These are phyloP conservation scores for Lamellibrachia luymesi DNA, from an alignment of 1,140 invertebrate genomes.

Conservation along the genomic window DNA sequence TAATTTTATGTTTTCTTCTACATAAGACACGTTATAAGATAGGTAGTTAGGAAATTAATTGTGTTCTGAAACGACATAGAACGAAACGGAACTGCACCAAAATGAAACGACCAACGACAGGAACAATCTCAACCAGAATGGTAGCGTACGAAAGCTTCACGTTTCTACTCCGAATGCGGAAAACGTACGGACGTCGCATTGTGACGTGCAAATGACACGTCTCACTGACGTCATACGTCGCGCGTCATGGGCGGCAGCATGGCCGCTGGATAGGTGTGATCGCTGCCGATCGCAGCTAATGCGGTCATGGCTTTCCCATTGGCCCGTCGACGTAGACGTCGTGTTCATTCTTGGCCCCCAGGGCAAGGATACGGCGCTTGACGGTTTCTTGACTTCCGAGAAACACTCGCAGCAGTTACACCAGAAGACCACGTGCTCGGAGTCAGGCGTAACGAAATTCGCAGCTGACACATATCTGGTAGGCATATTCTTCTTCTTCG, in stretches of 20 bases:
- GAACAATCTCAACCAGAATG: background rate
- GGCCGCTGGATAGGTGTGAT: background rate
- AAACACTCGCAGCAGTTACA: background rate
- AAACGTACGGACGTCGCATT: background rate
- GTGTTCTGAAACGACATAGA: too few species aligned
- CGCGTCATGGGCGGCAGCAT: background rate
- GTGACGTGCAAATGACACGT: background rate
- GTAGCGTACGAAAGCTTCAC: background rate
- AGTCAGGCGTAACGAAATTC: background rate
- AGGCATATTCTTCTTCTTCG: background rate
- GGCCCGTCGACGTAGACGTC: background rate
- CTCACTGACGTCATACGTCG: background rate
- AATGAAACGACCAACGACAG: too few species aligned
- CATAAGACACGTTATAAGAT: too few species aligned
- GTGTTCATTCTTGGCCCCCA: background rate
- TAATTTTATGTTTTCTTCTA: too few species aligned
- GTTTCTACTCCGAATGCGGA: background rate
- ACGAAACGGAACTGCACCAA: too few species aligned
- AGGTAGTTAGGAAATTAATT: too few species aligned
- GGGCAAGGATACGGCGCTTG: background rate
- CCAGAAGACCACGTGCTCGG: background rate
- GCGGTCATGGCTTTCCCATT: background rate
- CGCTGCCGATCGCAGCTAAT: background rate
- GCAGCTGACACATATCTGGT: background rate
- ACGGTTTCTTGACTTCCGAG: background rate